These are phyloP conservation scores for Dasysyrphus albostriatus DNA, from an alignment of 2,888 invertebrate genomes.

Conservation along the genomic window DNA sequence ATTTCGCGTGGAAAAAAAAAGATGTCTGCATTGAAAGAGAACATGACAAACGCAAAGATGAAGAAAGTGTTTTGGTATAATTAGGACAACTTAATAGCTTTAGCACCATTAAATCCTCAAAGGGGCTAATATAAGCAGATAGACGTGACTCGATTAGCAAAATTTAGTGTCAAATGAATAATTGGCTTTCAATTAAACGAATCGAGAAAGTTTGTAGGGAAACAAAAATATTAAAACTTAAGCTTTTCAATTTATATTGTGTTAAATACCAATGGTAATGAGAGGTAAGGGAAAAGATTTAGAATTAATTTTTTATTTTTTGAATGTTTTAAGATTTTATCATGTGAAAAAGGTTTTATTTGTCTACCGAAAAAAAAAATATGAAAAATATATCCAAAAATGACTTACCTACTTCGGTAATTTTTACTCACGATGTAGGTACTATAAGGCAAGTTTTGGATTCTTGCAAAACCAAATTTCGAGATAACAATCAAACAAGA, in stretches of 20 bases:
- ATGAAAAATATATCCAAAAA: too few species aligned
- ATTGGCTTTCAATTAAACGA: neutral
- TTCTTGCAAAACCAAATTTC: too few species aligned
- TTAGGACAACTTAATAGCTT: conserved; percentile 33
- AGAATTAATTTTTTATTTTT: too few species aligned
- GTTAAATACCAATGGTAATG: too few species aligned
- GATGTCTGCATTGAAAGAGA: neutral
- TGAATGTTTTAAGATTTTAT: too few species aligned
- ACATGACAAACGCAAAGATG: neutral
- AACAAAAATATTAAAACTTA: neutral
- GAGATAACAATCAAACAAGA: too few species aligned
- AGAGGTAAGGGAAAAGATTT: too few species aligned
- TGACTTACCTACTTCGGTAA: too few species aligned
- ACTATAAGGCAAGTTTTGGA: too few species aligned
- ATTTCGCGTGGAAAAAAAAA: conserved; percentile 15
- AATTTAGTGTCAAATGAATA: neutral
- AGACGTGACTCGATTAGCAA: neutral
- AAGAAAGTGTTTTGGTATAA: conserved; percentile 7
- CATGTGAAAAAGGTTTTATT: too few species aligned
- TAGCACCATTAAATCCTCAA: conserved; percentile 20
- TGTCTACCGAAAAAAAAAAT: too few species aligned
- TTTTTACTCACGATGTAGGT: too few species aligned
- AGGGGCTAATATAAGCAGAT: conserved; percentile 11
- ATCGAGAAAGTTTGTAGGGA: neutral
- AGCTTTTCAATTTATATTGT: neutral